Base-by-base conservation (phyloP, 1,140 invertebrate genomes). In the Sinella curviseta region DNA sequence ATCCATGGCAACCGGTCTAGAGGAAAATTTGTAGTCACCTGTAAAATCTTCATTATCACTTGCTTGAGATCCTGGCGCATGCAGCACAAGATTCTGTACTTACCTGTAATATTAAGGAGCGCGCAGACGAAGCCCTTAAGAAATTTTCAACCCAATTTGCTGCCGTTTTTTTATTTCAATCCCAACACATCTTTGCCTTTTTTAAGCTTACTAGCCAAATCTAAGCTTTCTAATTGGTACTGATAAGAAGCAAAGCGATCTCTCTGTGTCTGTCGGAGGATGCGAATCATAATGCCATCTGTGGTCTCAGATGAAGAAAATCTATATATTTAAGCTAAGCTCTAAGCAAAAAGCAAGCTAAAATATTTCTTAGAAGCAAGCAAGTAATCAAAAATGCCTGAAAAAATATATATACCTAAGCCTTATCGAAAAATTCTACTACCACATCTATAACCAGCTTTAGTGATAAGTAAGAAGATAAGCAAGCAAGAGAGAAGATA, bases 221-320 rank as follows among this genome's bases (percentile, higher is more conserved):
- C n/a, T n/a, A 8, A 48, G 39, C 39, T 48, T 48, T 48, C 20
- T 48, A 48, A 8, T 48, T 48, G 20, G 20, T 48, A 48, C 8
- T 48, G 39, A 8, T 48, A 48, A 48, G 39, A 48, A 48, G 39
- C 39, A 48, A 48, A 48, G 39, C 39, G 39, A 48, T 48, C 39
- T 48, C 20, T 48, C 39, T 48, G 39, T 48, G 39, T 48, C 8
- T 20, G 20, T 48, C 39, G 20, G 39, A 48, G 20, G 39, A 48
- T 48, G 39, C 39, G 39, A 20, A 48, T 12, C 8, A 48, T 8
- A 48, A 60, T 60, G 4, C 57, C 57, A 60, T 60, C 57, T 60
- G 57, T 60, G 57, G 12, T 17, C 57, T 26, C 57, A 60, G 57
- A 60, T 60, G 57, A 60, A 14, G 57, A 60, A n/a, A 60, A 60